These are phyloP conservation scores for Chirona hameri DNA, from an alignment of 2,888 invertebrate species.

Conservation along the genomic window DNA sequence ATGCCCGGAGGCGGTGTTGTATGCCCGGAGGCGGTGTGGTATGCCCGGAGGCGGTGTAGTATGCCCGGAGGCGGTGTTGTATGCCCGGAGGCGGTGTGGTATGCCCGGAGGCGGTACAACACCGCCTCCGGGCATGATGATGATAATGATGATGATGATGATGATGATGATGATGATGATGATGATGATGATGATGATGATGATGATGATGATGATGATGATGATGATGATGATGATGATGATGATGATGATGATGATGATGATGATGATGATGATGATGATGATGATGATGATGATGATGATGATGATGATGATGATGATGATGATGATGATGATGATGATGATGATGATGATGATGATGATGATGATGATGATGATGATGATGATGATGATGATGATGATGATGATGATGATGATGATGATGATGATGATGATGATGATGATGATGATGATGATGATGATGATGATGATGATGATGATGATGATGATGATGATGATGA, in stretches of 20 bases:
- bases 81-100: too few species aligned
- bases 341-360: slow-evolving; percentile 22
- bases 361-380: slow-evolving; percentile 22
- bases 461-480: slow-evolving; percentile 22
- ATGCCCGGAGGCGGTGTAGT: too few species aligned
- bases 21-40: too few species aligned
- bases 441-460: slow-evolving; percentile 22
- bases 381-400: slow-evolving; percentile 22
- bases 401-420: slow-evolving; percentile 22
- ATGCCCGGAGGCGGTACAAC: too few species aligned
- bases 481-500: slow-evolving; percentile 22
- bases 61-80: too few species aligned
- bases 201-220: neutral
- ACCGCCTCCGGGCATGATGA: too few species aligned
- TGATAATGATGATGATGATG: neutral
- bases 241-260: slow-evolving; percentile 4
- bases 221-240: neutral
- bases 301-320: slow-evolving; percentile 22
- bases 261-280: slow-evolving; percentile 22
- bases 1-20: too few species aligned
- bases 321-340: slow-evolving; percentile 22
- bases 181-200: neutral
- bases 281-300: slow-evolving; percentile 22
- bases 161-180: neutral
- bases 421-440: slow-evolving; percentile 22